A percentile compares a stretch with the other conserved stretches of the same genome.
These are phyloP conservation scores for Pseudobourletiella spinata DNA, from an alignment of 1,140 invertebrate genomes.

Conservation along the genomic window DNA sequence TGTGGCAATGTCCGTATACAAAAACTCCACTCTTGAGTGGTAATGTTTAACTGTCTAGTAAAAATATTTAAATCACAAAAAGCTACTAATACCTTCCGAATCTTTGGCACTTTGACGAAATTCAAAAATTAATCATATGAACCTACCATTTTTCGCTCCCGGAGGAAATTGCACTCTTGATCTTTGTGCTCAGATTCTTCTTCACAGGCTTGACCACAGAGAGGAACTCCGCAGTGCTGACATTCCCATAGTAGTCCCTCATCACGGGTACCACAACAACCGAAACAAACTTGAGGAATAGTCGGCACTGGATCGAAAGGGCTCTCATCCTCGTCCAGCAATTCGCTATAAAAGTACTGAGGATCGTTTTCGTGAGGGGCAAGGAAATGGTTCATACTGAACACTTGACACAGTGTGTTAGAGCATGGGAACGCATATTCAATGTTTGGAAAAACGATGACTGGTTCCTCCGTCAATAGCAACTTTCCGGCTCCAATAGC, in stretches of 20 bases:
- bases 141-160: too few species aligned
- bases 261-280: neutral
- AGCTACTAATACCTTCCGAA: too few species aligned
- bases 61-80: too few species aligned
- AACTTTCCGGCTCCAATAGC: neutral
- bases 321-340: neutral
- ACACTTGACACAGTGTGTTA: neutral
- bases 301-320: neutral
- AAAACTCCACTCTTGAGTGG: too few species aligned
- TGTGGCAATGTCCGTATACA: neutral
- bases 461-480: neutral
- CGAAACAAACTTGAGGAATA: neutral
- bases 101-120: too few species aligned
- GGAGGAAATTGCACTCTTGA: too few species aligned
- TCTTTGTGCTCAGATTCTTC: neutral
- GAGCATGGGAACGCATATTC: neutral
- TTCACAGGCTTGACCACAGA: neutral
- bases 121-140: too few species aligned
- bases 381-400: neutral
- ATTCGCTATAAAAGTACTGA: neutral
- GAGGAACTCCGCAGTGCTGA: neutral
- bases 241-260: neutral
- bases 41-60: too few species aligned
- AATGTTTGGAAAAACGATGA: neutral
- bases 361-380: neutral